Conservation (phyloP, 2,113 vertebrate species). For the Agapornis roseicollis region DNA sequence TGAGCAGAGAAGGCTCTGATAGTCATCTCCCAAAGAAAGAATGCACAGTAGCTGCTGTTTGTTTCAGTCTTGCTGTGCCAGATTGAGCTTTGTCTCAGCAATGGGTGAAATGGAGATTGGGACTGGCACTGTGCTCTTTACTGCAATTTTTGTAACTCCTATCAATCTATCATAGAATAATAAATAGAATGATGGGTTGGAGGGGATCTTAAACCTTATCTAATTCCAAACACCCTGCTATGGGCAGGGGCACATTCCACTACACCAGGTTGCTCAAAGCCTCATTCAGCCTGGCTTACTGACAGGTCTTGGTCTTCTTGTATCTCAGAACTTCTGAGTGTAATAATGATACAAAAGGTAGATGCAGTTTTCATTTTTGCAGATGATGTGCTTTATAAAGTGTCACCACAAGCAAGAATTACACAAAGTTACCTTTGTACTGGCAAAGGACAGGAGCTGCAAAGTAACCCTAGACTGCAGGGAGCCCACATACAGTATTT, state of each 20-base stretch:
- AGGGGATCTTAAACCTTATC: neutral
- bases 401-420: neutral
- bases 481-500: neutral
- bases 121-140: neutral
- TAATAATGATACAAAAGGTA: neutral
- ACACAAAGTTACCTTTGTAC: neutral
- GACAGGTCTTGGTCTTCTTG: neutral
- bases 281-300: neutral
- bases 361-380: neutral
- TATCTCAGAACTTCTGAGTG: neutral
- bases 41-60: neutral
- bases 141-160: neutral
- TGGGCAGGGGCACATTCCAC: neutral
- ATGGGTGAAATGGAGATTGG: neutral
- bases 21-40: neutral
- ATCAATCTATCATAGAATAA: neutral
- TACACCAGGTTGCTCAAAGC: neutral
- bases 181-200: neutral
- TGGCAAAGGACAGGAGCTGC: neutral
- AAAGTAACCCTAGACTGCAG: neutral
- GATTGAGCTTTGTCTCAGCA: neutral
- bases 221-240: neutral
- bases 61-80: neutral
- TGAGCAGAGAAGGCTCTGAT: neutral
- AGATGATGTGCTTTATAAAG: neutral